Base-by-base conservation (phyloP, 1,140 invertebrate genomes). In the Nasonia giraulti region DNA sequence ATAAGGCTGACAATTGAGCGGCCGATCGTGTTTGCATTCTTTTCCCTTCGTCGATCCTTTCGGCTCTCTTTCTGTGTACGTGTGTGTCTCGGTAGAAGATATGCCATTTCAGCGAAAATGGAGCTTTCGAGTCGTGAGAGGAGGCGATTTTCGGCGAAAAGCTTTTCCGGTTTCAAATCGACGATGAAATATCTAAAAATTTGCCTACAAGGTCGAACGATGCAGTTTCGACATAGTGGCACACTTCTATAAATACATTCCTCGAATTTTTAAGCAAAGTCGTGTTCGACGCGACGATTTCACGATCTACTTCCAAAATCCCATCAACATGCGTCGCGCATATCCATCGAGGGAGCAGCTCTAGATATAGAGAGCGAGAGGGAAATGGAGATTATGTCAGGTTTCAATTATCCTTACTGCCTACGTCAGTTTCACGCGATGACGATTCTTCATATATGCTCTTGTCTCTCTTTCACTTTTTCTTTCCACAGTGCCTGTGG, bases 351-450 rank as follows among this genome's bases (percentile, higher is more conserved):
- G 17, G n/a, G 2, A 10, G 17, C n/a, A 55, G 50, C 2, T 17
- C 3, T 55, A 55, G 50, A 55, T 14, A 37, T 37, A 33, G 69
- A 50, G 20, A 62, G 4, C 23, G 40, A 73, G 12, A 62, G 12
- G n/a, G 55, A 7, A 55, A 37, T 2, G 12, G 74, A 27, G 14
- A 69, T 50, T 69, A 47, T 71, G 74, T 14, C 31, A 83, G 82
- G 3, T 83, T 77, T 77, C 74, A 83, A 83, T 83, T 83, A 83
- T 77, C 40, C 23, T 68, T 69, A 77, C 40, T 77, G 40, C 66
- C 37, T 77, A 47, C 81, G 55, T 77, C 73, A 83, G 73, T 31
- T 47, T n/a, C n/a, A 69, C 23, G 0, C 27, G 37, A 82, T 76
- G 73, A 76, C n/a, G 2, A 77, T 77, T 69, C 74, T 69, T 77